Percentiles rank a stretch among this genome's conserved stretches.
Conservation (phyloP, 2,113 vertebrate genomes). For the Athene cunicularia region DNA sequence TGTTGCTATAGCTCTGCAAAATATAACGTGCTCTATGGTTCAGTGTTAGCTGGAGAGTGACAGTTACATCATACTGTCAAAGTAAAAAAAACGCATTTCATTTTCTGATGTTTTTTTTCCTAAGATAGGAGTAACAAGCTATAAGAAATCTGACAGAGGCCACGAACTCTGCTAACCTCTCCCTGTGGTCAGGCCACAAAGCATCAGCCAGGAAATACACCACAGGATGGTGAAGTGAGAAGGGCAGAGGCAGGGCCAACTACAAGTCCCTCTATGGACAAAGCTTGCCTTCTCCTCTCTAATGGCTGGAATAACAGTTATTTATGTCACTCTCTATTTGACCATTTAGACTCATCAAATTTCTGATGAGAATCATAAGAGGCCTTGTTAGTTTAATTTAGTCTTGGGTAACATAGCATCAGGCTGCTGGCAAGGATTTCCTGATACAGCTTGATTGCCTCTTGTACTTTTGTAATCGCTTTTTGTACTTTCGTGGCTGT, state of each 20-base stretch:
- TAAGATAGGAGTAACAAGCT: background rate
- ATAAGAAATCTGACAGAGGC: background rate
- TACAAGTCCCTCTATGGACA: background rate
- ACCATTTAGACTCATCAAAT: background rate
- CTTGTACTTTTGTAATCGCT: background rate
- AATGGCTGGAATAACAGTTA: background rate
- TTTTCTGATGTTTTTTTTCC: background rate
- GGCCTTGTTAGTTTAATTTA: background rate
- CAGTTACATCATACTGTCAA: background rate
- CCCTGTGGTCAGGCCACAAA: accelerated
- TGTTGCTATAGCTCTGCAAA: background rate
- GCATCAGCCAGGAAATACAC: background rate
- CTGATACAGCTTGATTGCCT: background rate
- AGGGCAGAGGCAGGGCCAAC: background rate
- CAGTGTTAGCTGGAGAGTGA: background rate
- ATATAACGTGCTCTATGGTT: background rate
- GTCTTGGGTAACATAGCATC: background rate
- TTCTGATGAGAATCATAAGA: background rate
- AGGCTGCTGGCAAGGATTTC: background rate
- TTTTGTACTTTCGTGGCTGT: background rate
- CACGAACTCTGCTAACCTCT: background rate
- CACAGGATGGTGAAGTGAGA: accelerated
- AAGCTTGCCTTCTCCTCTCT: background rate
- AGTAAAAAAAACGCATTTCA: background rate
- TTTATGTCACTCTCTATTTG: background rate